Conservation (phyloP, 2,113 vertebrate species). For the Progne subis region DNA sequence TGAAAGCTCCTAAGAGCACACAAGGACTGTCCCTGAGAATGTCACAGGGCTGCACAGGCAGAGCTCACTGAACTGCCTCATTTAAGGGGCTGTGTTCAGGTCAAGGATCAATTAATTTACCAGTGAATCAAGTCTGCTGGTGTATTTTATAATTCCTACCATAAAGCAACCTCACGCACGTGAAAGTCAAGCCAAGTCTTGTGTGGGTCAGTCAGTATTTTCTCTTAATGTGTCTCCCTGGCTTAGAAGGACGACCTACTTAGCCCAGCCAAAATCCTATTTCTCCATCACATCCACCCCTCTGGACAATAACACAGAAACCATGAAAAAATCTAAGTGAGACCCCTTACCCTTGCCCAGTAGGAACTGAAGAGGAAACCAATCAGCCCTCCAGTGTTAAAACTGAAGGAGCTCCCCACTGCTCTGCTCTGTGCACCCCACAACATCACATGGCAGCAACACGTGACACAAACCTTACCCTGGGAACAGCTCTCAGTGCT, state of each 20-base stretch:
- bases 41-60: not conserved
- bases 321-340: not conserved
- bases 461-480: not conserved
- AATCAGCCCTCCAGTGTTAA: not conserved
- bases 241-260: not conserved
- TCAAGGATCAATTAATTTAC: not conserved
- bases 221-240: not conserved
- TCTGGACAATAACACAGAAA: not conserved
- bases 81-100: not conserved
- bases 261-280: not conserved
- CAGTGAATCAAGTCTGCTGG: not conserved
- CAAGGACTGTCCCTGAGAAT: not conserved
- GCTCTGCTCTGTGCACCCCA: not conserved
- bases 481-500: not conserved
- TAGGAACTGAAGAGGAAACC: not conserved
- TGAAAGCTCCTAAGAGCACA: not conserved
- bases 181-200: not conserved
- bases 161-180: accelerated
- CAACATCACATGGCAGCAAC: not conserved
- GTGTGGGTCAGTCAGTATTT: not conserved
- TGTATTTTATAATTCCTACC: accelerated
- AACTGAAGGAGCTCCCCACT: not conserved
- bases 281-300: not conserved
- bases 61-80: not conserved
- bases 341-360: not conserved